A percentile compares a stretch with the other conserved stretches of the same genome.
Conservation (phyloP, 2,888 invertebrate genomes). For the Drosophila pseudotakahashii region DNA sequence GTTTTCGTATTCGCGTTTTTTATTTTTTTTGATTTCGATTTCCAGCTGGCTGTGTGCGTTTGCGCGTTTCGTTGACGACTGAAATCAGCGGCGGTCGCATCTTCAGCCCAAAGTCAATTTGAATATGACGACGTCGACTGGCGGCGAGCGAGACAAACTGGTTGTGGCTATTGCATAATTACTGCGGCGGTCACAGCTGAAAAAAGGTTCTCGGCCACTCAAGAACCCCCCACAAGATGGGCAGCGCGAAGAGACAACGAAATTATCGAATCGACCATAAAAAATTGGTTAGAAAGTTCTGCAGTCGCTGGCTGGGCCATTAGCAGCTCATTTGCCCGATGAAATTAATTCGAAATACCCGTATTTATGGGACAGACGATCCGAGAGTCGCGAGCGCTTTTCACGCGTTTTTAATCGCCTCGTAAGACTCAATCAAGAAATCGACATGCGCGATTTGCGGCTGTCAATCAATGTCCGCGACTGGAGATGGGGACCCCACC, state of each 20-base stretch:
- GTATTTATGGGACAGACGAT: conserved; percentile 44
- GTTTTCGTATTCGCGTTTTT: conserved; percentile 19
- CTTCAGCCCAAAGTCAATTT: conserved; percentile 73
- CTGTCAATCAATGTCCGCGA: conserved; percentile 39
- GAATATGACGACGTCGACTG: conserved; percentile 66
- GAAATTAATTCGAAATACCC: conserved; percentile 62
- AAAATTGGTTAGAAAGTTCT: conserved; percentile 45
- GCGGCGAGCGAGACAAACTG: conserved; percentile 71
- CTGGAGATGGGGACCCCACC: conserved; percentile 15
- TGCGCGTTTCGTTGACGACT: conserved; percentile 71
- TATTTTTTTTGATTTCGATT: conserved; percentile 9
- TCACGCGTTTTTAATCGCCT: conserved; percentile 58
- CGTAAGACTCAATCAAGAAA: conserved; percentile 34
- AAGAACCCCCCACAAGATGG: conserved; percentile 20
- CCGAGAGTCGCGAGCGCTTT: conserved; percentile 32
- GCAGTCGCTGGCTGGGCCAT: conserved; percentile 29
- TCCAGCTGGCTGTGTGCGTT: conserved; percentile 62
- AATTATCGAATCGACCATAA: conserved; percentile 14
- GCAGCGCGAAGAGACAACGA: conserved; percentile 1
- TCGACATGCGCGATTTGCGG: conserved; percentile 32
- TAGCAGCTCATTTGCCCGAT: conserved; percentile 59
- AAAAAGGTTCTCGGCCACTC: conserved; percentile 52
- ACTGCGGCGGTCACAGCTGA: conserved; percentile 37
- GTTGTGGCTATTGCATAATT: conserved; percentile 71
- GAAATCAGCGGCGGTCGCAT: conserved; percentile 60